These are phyloP conservation scores for Odontophorus gujanensis DNA, from an alignment of 2,113 vertebrate genomes.

Conservation along the genomic window DNA sequence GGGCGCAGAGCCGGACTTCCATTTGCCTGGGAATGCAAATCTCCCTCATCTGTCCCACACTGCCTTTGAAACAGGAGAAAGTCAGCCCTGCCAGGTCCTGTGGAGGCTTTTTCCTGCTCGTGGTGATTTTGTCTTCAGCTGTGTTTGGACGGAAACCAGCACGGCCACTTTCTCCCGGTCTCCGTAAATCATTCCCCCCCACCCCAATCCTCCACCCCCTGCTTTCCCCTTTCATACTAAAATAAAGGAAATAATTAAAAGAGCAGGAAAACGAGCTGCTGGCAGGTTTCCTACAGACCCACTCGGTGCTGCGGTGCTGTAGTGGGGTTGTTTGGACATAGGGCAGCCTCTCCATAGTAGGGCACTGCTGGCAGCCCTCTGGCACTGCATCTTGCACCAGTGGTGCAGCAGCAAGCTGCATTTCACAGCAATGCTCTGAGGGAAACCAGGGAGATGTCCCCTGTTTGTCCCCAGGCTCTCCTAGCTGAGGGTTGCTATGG, in stretches of 20 bases:
- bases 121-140: not conserved
- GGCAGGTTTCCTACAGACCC: not conserved
- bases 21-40: not conserved
- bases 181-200: not conserved
- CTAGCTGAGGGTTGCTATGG: not conserved
- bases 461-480: accelerated
- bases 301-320: accelerated
- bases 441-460: not conserved
- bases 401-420: not conserved
- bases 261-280: not conserved
- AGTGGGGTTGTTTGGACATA: not conserved
- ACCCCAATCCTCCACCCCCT: too few relatives aligned
- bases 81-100: not conserved
- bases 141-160: slow-evolving; percentile 5
- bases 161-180: not conserved
- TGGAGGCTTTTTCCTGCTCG: not conserved
- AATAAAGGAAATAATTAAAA: slow-evolving; percentile 42
- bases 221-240: not conserved
- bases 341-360: not conserved
- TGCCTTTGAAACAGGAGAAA: not conserved
- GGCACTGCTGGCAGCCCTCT: not conserved
- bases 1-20: not conserved
- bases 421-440: not conserved
- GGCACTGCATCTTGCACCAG: not conserved
- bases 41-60: not conserved